Percentiles rank a stretch among this genome's conserved stretches.
phyloP scores from a whole-genome alignment of 2,888 invertebrate species.

The Lumbricus terrestris region DNA sequence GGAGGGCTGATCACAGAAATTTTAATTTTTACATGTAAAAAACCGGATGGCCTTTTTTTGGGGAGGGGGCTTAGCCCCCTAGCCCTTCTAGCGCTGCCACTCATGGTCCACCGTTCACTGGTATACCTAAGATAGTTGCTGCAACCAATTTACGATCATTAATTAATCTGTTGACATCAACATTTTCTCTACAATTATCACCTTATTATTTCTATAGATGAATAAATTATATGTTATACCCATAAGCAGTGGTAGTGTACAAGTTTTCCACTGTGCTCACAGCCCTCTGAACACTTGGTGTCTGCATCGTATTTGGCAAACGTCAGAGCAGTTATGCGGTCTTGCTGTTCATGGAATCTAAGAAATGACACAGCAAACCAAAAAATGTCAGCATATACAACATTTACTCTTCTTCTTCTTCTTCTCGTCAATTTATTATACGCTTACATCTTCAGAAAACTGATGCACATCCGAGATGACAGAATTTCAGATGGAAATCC shows the following conservation, averaged over 20 bases:
- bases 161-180: no score
- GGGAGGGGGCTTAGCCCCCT: no score
- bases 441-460: neutral
- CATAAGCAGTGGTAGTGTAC: constrained; percentile 87
- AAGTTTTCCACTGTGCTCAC: constrained; percentile 66
- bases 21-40: no score
- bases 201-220: no score
- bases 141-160: neutral
- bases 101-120: no score
- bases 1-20: no score
- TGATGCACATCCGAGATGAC: no score
- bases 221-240: constrained; percentile 64
- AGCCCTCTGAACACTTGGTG: constrained; percentile 62
- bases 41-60: no score
- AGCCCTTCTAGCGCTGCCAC: no score
- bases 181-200: no score
- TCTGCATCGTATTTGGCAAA: constrained; percentile 69
- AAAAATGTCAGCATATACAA: neutral
- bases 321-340: constrained; percentile 78
- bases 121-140: no score
- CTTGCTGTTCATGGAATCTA: constrained; percentile 81
- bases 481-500: no score
- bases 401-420: neutral
- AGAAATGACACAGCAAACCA: constrained; percentile 30
- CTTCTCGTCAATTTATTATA: neutral